Evolutionary conservation across 2,888 invertebrate genomes (phyloP).

Genomic region (Cactoblastis cactorum): DNA sequence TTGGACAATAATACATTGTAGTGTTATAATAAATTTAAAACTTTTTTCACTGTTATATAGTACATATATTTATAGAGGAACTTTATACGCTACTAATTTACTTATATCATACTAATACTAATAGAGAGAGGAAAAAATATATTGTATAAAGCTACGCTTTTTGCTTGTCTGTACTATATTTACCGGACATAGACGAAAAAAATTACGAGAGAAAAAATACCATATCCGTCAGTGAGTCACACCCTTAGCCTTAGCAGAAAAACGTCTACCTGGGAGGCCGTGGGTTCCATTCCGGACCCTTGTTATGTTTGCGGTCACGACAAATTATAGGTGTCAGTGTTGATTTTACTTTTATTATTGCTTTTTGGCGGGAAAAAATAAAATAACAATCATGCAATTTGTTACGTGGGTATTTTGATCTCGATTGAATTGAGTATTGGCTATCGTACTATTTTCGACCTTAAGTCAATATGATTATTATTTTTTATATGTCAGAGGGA

Average conservation of each 20-base stretch:
- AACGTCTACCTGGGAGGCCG: slow-evolving; percentile 34
- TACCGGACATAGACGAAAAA: slow-evolving; percentile 1
- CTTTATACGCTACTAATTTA: too few relatives aligned
- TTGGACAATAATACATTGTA: too few relatives aligned
- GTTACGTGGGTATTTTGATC: background rate
- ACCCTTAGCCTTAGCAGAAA: slow-evolving; percentile 17
- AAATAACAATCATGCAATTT: slow-evolving; percentile 1
- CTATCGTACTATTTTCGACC: too few relatives aligned
- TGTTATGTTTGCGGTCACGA: slow-evolving; percentile 24
- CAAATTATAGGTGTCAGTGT: slow-evolving; percentile 24
- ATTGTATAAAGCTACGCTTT: too few relatives aligned
- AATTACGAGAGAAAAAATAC: slow-evolving; percentile 15
- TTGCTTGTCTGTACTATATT: too few relatives aligned
- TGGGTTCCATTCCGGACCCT: slow-evolving; percentile 24
- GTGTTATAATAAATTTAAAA: too few relatives aligned
- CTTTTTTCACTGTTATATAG: too few relatives aligned
- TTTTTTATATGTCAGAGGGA: too few relatives aligned
- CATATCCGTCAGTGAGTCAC: slow-evolving; percentile 14
- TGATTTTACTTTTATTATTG: slow-evolving; percentile 18
- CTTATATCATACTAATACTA: too few relatives aligned
- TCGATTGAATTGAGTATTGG: background rate
- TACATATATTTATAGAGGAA: too few relatives aligned
- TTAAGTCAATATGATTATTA: too few relatives aligned
- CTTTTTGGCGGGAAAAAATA: slow-evolving; percentile 8
- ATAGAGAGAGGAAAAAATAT: too few relatives aligned